A percentile compares a stretch with the other conserved stretches of the same genome.
phyloP scores from a whole-genome alignment of 2,888 invertebrate species.

The Heterodera filipjevi region DNA sequence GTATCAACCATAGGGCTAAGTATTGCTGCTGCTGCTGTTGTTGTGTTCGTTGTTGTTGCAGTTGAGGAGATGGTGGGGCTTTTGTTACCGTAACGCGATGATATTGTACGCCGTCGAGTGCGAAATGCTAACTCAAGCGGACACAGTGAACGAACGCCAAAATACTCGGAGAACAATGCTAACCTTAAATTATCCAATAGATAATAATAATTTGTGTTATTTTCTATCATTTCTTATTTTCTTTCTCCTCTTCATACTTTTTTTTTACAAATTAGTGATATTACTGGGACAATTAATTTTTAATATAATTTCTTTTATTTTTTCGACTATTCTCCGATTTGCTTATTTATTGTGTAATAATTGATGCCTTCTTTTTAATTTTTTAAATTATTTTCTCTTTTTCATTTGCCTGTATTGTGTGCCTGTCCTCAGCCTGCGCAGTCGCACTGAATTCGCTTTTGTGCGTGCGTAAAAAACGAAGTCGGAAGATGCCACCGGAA shows the following conservation, averaged over 20 bases:
- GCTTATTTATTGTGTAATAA: conserved; percentile 7
- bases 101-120: conserved; percentile 17
- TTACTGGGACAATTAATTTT: neutral
- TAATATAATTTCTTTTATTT: no score
- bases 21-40: neutral
- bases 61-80: neutral
- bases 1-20: neutral
- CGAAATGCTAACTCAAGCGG: conserved; percentile 22
- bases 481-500: neutral
- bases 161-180: conserved; percentile 20
- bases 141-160: conserved; percentile 24
- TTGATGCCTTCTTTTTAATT: neutral
- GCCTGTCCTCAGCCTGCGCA: conserved; percentile 53
- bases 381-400: neutral
- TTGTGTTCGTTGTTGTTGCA: neutral
- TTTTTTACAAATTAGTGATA: neutral
- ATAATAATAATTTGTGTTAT: no score
- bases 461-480: conserved; percentile 35
- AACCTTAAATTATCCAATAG: conserved; percentile 1
- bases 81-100: neutral
- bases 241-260: no score
- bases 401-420: conserved; percentile 43
- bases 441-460: conserved; percentile 50
- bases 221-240: no score
- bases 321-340: no score